Conservation (phyloP, 2,797 vertebrate genomes). For the Emys orbicularis region DNA sequence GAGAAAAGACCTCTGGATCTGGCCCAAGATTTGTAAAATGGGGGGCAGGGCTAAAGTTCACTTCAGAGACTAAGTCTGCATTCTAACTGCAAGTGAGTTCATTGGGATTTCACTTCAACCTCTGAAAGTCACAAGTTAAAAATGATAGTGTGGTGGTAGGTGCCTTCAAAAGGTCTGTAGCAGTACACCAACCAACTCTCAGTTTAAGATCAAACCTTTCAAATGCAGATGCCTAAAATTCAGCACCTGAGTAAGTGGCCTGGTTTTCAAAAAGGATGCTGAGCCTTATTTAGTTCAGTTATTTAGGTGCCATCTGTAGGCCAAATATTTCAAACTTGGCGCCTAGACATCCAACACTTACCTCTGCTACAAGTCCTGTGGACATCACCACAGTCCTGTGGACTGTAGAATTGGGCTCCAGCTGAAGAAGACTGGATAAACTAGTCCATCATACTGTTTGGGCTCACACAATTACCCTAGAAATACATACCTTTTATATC, state of each 20-base stretch:
- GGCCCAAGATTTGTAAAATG: not conserved
- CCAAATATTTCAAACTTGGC: constrained; percentile 11
- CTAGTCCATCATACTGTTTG: not conserved
- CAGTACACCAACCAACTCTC: not conserved
- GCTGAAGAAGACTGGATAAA: not conserved
- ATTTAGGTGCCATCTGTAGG: not conserved
- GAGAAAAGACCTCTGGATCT: not conserved
- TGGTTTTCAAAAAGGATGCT: not conserved
- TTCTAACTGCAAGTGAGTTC: not conserved
- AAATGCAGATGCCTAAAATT: not conserved
- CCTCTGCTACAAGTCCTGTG: not conserved
- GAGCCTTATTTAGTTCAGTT: not conserved
- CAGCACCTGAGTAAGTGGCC: not conserved
- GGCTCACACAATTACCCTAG: not conserved
- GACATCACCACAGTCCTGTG: not conserved
- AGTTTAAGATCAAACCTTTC: not conserved
- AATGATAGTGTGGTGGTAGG: not conserved
- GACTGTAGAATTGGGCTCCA: not conserved
- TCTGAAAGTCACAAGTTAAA: not conserved
- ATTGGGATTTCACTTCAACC: not conserved
- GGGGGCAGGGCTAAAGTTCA: not conserved
- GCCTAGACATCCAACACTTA: not conserved
- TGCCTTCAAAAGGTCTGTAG: not conserved
- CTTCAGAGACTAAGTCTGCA: not conserved
- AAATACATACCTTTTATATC: not conserved